Evolutionary conservation across 2,797 vertebrate species (phyloP), one percentile per base, ranked within the genome.

Genomic region (Mallotus villosus): DNA sequence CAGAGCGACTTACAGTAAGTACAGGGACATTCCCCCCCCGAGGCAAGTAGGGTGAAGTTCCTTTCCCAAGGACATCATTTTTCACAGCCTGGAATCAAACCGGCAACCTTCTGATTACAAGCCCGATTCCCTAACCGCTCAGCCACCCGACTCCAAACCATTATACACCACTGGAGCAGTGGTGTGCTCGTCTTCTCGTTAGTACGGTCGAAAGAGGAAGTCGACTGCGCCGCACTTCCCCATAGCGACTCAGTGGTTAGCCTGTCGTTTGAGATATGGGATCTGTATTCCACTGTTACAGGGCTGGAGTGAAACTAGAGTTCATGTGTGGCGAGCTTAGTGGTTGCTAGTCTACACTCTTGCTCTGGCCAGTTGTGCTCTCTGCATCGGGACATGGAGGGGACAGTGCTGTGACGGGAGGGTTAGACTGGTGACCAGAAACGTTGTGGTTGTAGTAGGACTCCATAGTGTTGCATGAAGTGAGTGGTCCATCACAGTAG

Each of bases 391-490:
- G 51, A 55, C 51, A 55, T 8, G 51, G 16, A n/a, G 51, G 16
- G 55, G 51, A 55, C 51, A n/a, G 51, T n/a, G 19, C 51, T 17
- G 3, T 6, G 51, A 55, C 51, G 3, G 51, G 4, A 14, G 25
- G 61, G 25, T 63, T 24, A 29, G 61, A 19, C 61, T 63, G 25
- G 12, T 70, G 53, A 69, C 61, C 53, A 22, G n/a, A 8, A 2
- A 21, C n/a, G 21, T 22, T 21, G 34, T 22, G 24, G 57, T 25
- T 29, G 24, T 34, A 19, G 25, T 14, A 55, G 25, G 68, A 46
- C 25, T 70, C n/a, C 5, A 53, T 53, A 27, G 24, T 61, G 59
- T 25, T 60, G 58, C 58, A 60, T 55, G 51, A 46, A 46, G 41
- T 46, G 41, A 55, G 51, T 19, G 14, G 1, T 55, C 19, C 2